Conservation (phyloP, 2,797 vertebrate species). For the Podargus strigoides region DNA sequence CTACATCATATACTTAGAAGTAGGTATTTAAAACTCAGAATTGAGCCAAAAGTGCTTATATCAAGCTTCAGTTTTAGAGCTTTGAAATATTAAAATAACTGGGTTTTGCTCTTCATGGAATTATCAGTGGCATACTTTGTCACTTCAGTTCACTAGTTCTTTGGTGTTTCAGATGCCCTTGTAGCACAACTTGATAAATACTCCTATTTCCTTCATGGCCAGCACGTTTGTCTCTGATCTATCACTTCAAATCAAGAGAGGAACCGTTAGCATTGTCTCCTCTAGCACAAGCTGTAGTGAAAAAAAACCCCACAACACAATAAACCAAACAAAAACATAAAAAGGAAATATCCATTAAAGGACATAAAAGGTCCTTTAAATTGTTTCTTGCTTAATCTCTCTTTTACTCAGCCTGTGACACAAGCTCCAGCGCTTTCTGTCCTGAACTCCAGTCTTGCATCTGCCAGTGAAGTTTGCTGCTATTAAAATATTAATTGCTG, state of each 20-base stretch:
- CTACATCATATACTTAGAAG: background rate
- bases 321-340: background rate
- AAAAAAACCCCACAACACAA: background rate
- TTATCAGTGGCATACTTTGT: background rate
- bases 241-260: background rate
- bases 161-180: background rate
- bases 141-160: background rate
- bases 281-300: background rate
- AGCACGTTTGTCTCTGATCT: background rate
- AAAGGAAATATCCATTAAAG: background rate
- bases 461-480: background rate
- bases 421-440: background rate
- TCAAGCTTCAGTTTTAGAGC: background rate
- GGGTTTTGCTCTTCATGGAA: background rate
- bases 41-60: background rate
- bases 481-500: conserved; percentile 14
- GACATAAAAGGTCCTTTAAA: background rate
- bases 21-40: background rate
- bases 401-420: background rate
- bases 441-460: background rate
- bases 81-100: background rate
- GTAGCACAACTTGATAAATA: background rate
- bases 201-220: background rate
- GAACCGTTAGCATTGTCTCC: background rate
- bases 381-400: background rate